phyloP scores from a whole-genome alignment of 1,140 invertebrate genomes.

The Oedothorax gibbosus region DNA sequence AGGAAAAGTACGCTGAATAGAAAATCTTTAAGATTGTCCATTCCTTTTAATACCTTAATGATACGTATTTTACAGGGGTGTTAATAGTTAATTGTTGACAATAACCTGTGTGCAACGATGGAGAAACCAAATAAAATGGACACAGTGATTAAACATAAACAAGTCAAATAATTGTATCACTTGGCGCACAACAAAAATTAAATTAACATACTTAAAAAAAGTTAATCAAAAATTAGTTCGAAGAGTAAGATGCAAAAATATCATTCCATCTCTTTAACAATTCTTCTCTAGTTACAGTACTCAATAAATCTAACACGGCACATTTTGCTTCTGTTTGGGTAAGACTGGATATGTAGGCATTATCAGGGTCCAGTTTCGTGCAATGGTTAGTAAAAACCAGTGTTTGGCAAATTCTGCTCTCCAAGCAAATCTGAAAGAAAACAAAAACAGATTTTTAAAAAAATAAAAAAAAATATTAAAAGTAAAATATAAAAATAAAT shows the following conservation, averaged over 20 bases:
- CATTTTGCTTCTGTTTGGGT: background rate
- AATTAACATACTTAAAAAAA: too few relatives aligned
- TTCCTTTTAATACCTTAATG: too few relatives aligned
- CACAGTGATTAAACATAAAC: too few relatives aligned
- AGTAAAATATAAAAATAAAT: too few relatives aligned
- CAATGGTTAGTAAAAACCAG: slow-evolving; percentile 77
- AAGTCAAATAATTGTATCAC: too few relatives aligned
- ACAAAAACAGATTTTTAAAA: slow-evolving; percentile 25
- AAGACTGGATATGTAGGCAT: background rate
- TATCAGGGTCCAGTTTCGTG: background rate
- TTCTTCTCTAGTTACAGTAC: background rate
- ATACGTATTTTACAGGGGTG: too few relatives aligned
- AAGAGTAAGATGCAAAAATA: background rate
- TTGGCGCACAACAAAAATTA: too few relatives aligned
- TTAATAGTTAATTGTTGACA: too few relatives aligned
- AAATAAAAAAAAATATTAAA: background rate
- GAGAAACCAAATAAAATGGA: too few relatives aligned
- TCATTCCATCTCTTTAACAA: background rate
- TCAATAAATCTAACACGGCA: background rate
- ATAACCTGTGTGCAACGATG: too few relatives aligned
- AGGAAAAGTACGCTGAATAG: too few relatives aligned
- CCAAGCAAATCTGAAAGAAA: slow-evolving; percentile 76
- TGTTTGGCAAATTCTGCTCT: slow-evolving; percentile 82
- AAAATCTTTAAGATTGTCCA: too few relatives aligned
- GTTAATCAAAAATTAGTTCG: background rate